A percentile compares a stretch with the other conserved stretches of the same genome.
Evolutionary conservation across 1,140 invertebrate species (phyloP).

Genomic region (Drosophila ohnishii): DNA sequence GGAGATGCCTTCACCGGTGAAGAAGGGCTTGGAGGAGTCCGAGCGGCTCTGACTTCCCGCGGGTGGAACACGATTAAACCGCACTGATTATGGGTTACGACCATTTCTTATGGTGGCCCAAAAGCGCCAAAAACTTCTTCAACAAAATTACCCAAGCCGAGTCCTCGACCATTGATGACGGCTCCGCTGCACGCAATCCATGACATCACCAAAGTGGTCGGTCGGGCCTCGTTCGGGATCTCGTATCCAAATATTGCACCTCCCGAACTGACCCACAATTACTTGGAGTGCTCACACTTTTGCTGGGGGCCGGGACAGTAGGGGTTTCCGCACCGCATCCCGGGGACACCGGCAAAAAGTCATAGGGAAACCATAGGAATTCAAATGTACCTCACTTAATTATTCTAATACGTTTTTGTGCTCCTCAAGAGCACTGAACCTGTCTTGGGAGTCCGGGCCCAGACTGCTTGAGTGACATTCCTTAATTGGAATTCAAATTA

Average conservation of each 20-base stretch:
- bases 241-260: constrained; percentile 31
- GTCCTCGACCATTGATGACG: constrained; percentile 70
- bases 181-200: constrained; percentile 74
- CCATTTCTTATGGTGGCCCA: constrained; percentile 56
- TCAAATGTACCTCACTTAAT: constrained; percentile 29
- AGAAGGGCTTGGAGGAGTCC: not conserved
- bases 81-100: constrained; percentile 68
- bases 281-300: constrained; percentile 28
- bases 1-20: constrained; percentile 2
- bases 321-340: constrained; percentile 1
- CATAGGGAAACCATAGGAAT: constrained; percentile 20
- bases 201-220: constrained; percentile 66
- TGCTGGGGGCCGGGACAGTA: no score
- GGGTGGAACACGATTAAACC: constrained; percentile 59
- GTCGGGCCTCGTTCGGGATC: constrained; percentile 18
- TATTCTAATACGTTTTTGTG: constrained; percentile 32
- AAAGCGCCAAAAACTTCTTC: constrained; percentile 51
- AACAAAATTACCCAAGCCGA: constrained; percentile 35
- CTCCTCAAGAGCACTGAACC: constrained; percentile 39
- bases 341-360: constrained; percentile 4
- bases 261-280: constrained; percentile 37
- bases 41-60: constrained; percentile 9
- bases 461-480: constrained; percentile 48
- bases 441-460: constrained; percentile 6
- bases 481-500: constrained; percentile 55